Evolutionary conservation across 92 coral and sea anemone genomes (phyloP).

Genomic region (Siderastrea siderea): DNA sequence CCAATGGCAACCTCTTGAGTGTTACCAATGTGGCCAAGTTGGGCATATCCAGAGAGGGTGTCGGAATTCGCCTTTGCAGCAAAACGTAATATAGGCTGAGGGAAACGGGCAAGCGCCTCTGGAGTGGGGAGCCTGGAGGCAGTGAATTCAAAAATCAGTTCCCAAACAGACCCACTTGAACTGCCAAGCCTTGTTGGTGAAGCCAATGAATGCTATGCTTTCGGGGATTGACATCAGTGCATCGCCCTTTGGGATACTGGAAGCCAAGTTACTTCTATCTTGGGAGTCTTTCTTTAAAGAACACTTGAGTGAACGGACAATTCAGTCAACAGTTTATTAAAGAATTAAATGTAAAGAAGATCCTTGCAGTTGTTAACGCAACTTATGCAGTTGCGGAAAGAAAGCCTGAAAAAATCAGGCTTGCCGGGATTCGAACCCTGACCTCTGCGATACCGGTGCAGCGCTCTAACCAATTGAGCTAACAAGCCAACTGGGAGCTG

Average conservation of each 20-base stretch:
- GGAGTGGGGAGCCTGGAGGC: conserved; percentile 60
- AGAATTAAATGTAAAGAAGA: too few species aligned
- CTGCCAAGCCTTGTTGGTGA: conserved; percentile 46
- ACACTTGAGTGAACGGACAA: conserved; percentile 10
- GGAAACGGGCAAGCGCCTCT: conserved; percentile 53
- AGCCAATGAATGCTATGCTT: conserved; percentile 58
- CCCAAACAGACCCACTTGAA: background rate
- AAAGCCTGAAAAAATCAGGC: too few species aligned
- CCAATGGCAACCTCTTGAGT: conserved; percentile 12
- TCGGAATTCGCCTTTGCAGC: background rate
- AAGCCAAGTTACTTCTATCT: conserved; percentile 60
- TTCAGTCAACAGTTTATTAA: too few species aligned
- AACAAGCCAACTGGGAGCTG: too few species aligned
- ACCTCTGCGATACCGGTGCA: too few species aligned
- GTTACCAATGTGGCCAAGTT: conserved; percentile 68
- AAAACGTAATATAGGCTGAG: background rate
- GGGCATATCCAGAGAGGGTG: conserved; percentile 60
- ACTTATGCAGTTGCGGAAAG: too few species aligned
- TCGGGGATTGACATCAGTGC: conserved; percentile 26
- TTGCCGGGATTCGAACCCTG: too few species aligned
- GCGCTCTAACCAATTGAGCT: too few species aligned
- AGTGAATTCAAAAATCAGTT: background rate
- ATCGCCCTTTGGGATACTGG: conserved; percentile 68
- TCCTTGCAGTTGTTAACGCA: too few species aligned
- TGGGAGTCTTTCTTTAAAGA: conserved; percentile 33